phyloP scores from a whole-genome alignment of 2,113 vertebrate genomes.

The Pelodiscus sinensis region DNA sequence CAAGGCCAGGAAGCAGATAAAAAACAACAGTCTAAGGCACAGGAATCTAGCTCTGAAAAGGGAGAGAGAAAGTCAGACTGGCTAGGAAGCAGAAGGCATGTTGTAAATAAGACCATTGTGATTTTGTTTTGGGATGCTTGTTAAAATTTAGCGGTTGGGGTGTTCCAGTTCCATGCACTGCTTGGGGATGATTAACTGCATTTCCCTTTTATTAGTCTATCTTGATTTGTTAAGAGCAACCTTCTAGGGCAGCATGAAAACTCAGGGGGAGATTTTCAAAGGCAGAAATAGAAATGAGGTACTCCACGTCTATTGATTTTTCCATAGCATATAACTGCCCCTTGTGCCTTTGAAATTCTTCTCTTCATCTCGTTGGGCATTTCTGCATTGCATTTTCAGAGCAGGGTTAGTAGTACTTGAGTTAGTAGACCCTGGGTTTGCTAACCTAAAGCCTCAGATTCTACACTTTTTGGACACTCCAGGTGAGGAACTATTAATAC shows the following conservation, averaged over 20 bases:
- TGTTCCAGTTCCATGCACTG: background rate
- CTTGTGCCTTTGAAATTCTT: background rate
- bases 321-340: background rate
- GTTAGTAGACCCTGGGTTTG: background rate
- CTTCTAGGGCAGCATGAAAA: background rate
- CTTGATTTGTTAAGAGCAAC: background rate
- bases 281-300: background rate
- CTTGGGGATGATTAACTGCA: background rate
- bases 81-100: background rate
- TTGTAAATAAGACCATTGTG: no score
- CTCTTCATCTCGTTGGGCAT: background rate
- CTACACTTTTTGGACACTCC: background rate
- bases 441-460: background rate
- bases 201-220: background rate
- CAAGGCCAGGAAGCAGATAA: background rate
- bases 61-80: background rate
- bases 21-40: accelerated
- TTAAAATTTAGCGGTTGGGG: background rate
- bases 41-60: background rate
- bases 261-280: background rate
- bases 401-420: background rate
- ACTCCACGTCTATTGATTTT: background rate
- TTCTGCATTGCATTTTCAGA: background rate
- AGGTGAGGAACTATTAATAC: background rate
- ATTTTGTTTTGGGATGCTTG: background rate